phyloP scores from a whole-genome alignment of 2,888 invertebrate genomes.

The Cinara cedri region DNA sequence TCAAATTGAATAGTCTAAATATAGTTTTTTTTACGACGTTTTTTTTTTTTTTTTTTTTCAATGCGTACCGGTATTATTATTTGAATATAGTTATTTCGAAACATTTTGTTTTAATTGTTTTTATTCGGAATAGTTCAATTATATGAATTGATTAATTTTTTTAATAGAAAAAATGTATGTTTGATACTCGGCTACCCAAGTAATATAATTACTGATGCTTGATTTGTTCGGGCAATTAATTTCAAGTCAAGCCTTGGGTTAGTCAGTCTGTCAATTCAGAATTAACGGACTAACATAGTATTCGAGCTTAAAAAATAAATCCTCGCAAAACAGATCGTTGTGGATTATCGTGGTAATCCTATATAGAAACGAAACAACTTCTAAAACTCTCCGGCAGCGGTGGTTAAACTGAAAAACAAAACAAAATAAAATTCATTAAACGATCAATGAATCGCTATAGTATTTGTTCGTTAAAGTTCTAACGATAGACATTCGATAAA shows the following conservation, averaged over 20 bases:
- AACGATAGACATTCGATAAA: too few species aligned
- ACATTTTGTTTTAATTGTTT: too few species aligned
- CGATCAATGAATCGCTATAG: background rate
- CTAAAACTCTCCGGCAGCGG: background rate
- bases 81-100: background rate
- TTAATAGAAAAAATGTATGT: too few species aligned
- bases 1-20: background rate
- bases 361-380: slow-evolving; percentile 1
- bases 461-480: background rate
- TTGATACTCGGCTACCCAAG: too few species aligned
- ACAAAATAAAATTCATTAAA: slow-evolving; percentile 3
- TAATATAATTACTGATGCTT: too few species aligned
- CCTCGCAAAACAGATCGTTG: background rate
- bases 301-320: slow-evolving; percentile 6
- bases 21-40: slow-evolving; percentile 5
- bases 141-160: too few species aligned
- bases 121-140: too few species aligned
- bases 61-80: too few species aligned
- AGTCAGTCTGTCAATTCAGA: slow-evolving; percentile 14
- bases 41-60: too few species aligned
- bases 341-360: slow-evolving; percentile 20
- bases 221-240: background rate
- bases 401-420: background rate
- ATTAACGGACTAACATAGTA: slow-evolving; percentile 18
- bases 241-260: slow-evolving; percentile 1